phyloP scores from a whole-genome alignment of 2,113 vertebrate genomes.

The Hyperoodon ampullatus region DNA sequence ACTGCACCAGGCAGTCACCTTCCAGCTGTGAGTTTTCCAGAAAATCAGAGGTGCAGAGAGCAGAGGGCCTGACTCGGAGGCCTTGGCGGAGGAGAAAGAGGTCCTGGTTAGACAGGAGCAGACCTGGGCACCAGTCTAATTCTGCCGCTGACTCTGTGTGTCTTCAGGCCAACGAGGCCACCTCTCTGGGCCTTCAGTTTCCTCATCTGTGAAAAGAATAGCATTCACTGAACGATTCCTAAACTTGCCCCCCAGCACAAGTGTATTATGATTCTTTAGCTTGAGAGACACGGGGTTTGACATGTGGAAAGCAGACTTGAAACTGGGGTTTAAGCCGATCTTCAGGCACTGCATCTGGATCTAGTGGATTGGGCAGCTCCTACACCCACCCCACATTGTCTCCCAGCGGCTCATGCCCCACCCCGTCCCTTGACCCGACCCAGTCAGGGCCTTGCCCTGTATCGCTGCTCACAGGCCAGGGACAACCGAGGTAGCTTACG shows the following conservation, averaged over 20 bases:
- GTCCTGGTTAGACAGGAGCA: fast-evolving
- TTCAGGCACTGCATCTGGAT: not conserved
- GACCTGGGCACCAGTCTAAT: not conserved
- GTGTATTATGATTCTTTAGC: not conserved
- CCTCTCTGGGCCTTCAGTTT: not conserved
- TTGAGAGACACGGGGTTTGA: not conserved
- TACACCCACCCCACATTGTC: fast-evolving
- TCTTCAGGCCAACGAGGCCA: not conserved
- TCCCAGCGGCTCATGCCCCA: fast-evolving
- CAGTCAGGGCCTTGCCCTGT: not conserved
- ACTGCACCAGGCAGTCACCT: not conserved
- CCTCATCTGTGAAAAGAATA: not conserved
- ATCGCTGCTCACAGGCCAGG: not conserved
- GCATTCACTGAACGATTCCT: not conserved
- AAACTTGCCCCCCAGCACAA: not conserved
- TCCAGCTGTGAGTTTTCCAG: not conserved
- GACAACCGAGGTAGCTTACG: fast-evolving
- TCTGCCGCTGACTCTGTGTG: not conserved
- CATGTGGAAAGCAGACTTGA: not conserved
- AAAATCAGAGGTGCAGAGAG: not conserved
- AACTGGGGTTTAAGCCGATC: not conserved
- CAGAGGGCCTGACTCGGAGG: not conserved
- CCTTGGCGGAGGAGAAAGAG: not conserved
- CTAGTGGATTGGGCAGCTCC: not conserved
- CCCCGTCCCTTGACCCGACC: not conserved